Base-by-base conservation (phyloP, 2,113 vertebrate species). In the Malurus elegans region DNA sequence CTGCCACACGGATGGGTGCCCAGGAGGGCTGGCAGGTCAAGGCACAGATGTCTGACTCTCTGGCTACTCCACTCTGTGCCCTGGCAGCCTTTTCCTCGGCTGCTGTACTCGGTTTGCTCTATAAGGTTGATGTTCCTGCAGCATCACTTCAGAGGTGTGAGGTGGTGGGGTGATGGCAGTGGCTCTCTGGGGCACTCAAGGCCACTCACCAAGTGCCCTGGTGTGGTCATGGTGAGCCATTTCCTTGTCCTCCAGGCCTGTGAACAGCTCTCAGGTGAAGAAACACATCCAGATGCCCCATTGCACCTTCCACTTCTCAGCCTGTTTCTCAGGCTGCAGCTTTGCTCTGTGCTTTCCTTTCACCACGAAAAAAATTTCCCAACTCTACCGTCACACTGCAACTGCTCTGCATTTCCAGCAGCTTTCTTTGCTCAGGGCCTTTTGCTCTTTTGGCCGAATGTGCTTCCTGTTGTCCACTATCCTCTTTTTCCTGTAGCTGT, bases 241-340 rank as follows among this genome's bases (percentile, higher is more conserved):
- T 34, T 38, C 36, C 38, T 50, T 47, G 38, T 42, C 67, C 38
- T 76, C 11, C 44, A 4, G 19, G 57, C 3, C 0, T 6, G 31
- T 3, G 19, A 51, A 14, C 31, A 38, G 15, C 24, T 84, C 45
- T 75, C 32, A 34, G 25, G 36, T 50, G 57, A 85, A 81, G 38
- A 54, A 79, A 18, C 32, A 36, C 0, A 0, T 23, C 32, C 2
- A 7, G 21, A 36, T 10, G 29, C 14, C 8, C 16, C 28, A 5
- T 31, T 25, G 9, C 1, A 64, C 7, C 34, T 28, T 44, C 76
- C 38, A 16, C 31, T 75, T 82, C 70, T 69, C 42, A 38, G 0
- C 3, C 32, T n/a, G 18, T 47, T 74, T 29, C 71, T 51, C 72
- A 67, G 67, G 32, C 10, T 79, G 53, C 31, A 64, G 48, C 21